A percentile compares a stretch with the other conserved stretches of the same genome.
Evolutionary conservation across 2,888 invertebrate species (phyloP).

Genomic region (Beris morrisii): DNA sequence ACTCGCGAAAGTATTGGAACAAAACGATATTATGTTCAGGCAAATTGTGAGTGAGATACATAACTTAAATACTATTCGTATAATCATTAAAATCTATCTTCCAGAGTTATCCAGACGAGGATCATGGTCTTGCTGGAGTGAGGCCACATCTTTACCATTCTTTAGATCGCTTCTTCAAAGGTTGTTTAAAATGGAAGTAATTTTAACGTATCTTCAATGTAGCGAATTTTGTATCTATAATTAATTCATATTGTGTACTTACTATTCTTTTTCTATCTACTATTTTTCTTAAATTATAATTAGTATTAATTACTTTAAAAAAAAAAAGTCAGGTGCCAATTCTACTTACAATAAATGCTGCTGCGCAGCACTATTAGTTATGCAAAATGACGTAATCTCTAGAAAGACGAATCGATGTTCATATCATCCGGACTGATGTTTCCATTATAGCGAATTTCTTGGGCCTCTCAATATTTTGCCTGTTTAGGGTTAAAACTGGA

Average conservation of each 20-base stretch:
- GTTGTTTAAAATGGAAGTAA: conserved; percentile 47
- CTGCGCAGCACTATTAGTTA: no score
- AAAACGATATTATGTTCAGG: conserved; percentile 83
- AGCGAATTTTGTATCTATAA: neutral
- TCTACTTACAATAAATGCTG: no score
- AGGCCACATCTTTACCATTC: conserved; percentile 88
- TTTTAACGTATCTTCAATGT: neutral
- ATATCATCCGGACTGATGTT: no score
- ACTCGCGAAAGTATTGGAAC: conserved; percentile 82
- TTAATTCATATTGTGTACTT: neutral
- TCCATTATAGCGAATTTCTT: no score
- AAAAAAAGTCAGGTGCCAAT: no score
- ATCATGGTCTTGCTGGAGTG: conserved; percentile 81
- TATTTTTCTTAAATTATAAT: neutral
- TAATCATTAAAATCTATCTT: conserved; percentile 38
- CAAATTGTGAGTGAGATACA: conserved; percentile 71
- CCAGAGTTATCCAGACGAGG: conserved; percentile 93
- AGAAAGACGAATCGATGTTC: no score
- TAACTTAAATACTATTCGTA: no score
- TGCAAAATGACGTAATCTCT: no score
- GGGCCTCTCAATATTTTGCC: no score
- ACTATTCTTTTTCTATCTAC: neutral
- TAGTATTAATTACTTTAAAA: no score
- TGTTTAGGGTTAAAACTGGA: no score
- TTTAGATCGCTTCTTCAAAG: conserved; percentile 76